Base-by-base conservation (phyloP, 2,888 invertebrate species). In the Sesia apiformis region DNA sequence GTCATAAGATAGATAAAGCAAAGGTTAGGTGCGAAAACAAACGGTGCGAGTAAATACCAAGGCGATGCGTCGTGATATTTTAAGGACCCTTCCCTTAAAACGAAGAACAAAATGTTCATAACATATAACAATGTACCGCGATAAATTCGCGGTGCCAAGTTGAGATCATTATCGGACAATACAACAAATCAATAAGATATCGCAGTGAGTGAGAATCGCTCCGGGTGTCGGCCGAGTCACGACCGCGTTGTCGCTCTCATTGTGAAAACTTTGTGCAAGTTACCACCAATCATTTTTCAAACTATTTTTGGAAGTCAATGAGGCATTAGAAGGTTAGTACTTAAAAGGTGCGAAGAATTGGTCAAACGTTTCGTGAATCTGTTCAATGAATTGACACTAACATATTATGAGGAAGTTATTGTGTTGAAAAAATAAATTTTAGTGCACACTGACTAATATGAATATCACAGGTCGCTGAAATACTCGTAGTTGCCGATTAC, bases 151-250 rank as follows among this genome's bases (percentile, higher is more conserved):
- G 56, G 65, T 67, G 72, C 64, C 65, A 70, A 74, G 63, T 64
- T 57, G 62, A 66, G 76, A 81, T 77, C 70, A 65, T 74, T 78
- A 80, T 80, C 71, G 62, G 65, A 71, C 70, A 77, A 78, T 78
- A 66, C 66, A 70, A 68, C 71, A 69, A 77, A 81, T 78, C 78
- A 76, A 81, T 81, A 72, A 64, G 60, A 62, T 64, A 60, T 63
- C 58, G 57, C 58, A 60, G 62, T 61, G 59, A 60, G 62, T 61
- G 53, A 53, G 53, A 57, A 59, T 58, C 41, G 51, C 41, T 40
- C 51, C 51, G 56, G 54, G 53, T 55, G 58, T 49, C 52, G 51
- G 46, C 53, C 54, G 54, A 60, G 66, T 70, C 69, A 69, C 66
- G 66, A 62, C 53, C 53, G 41, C 51, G 42, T n/a, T 40, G 52